Percentiles rank a stretch among this genome's conserved stretches.
phyloP scores from a whole-genome alignment of 2,888 invertebrate genomes.

The Agriotes lineatus region DNA sequence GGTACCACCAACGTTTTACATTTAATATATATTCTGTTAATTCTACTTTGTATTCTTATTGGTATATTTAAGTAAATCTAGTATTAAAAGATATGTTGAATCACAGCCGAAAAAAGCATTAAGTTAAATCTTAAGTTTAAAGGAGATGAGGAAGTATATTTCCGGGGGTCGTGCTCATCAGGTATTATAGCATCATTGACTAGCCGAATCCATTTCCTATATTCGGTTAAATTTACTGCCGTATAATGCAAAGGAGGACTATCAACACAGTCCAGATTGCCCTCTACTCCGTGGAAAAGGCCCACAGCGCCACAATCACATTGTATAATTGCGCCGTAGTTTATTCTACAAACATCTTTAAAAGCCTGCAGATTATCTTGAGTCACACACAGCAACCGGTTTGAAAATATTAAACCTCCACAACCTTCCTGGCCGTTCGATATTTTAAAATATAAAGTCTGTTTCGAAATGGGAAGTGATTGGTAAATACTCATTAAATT shows the following conservation, averaged over 20 bases:
- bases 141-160: not conserved
- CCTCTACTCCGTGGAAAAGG: not conserved
- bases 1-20: no score
- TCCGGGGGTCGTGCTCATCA: not conserved
- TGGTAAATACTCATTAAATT: conserved; percentile 4
- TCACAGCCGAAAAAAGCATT: no score
- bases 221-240: not conserved
- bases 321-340: not conserved
- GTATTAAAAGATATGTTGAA: no score
- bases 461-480: not conserved
- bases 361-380: not conserved
- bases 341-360: conserved; percentile 9
- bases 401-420: not conserved
- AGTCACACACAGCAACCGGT: conserved; percentile 6
- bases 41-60: no score
- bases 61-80: no score
- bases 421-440: not conserved
- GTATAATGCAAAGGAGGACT: not conserved
- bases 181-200: not conserved
- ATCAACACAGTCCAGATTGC: not conserved
- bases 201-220: not conserved
- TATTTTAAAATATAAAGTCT: not conserved
- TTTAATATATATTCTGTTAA: no score
- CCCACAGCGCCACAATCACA: not conserved
- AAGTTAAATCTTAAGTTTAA: not conserved